phyloP scores from a whole-genome alignment of 2,113 vertebrate species.

The Kryptolebias marmoratus region DNA sequence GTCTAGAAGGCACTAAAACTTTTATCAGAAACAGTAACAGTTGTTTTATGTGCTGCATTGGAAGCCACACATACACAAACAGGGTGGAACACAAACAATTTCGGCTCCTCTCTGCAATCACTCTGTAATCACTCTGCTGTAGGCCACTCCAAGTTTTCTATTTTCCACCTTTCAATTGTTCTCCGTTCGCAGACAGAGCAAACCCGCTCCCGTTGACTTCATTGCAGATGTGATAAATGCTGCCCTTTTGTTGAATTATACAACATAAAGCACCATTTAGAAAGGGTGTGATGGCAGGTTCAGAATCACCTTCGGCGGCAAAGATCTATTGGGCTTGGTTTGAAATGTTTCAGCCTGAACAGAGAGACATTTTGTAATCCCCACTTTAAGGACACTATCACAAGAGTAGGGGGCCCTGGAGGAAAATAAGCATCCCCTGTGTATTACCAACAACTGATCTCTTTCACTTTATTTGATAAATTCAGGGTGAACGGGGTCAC shows the following conservation, averaged over 20 bases:
- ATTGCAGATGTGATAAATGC: conserved; percentile 33
- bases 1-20: conserved; percentile 27
- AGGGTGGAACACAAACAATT: conserved; percentile 45
- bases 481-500: not conserved
- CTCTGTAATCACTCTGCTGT: conserved; percentile 59
- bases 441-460: conserved; percentile 6
- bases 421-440: conserved; percentile 2
- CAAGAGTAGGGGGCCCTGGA: not conserved
- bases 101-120: conserved; percentile 52
- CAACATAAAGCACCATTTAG: conserved; percentile 11
- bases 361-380: conserved; percentile 19
- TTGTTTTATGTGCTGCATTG: conserved; percentile 38
- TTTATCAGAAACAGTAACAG: conserved; percentile 33
- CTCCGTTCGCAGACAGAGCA: conserved; percentile 19
- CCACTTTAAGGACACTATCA: not conserved
- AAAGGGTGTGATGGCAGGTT: not conserved
- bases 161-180: conserved; percentile 43
- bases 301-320: not conserved
- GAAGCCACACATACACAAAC: conserved; percentile 9
- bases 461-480: not conserved
- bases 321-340: not conserved
- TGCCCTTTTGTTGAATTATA: conserved; percentile 38
- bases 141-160: conserved; percentile 55
- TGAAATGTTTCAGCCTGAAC: conserved; percentile 3
- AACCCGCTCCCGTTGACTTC: conserved; percentile 26